Conservation (phyloP, 2,113 vertebrate species). For the Alces alces region DNA sequence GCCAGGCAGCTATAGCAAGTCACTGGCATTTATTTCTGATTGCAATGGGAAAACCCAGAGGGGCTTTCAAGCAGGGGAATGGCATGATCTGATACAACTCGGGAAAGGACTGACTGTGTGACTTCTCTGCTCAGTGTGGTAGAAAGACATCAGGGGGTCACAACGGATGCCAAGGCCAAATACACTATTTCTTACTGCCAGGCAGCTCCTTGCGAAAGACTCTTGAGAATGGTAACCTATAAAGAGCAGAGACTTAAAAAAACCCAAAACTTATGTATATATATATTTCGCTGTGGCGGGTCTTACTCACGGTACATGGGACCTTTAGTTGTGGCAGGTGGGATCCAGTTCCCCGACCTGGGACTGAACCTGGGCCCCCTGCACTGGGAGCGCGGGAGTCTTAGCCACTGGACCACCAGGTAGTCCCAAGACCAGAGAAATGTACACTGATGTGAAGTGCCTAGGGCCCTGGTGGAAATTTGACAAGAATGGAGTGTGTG, state of each 20-base stretch:
- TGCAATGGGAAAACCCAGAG: background rate
- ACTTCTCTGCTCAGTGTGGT: background rate
- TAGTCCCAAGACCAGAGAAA: background rate
- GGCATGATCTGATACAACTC: accelerated
- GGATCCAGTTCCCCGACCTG: background rate
- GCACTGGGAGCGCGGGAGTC: background rate
- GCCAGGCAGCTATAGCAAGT: background rate
- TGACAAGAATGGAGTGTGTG: background rate
- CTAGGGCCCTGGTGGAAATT: background rate
- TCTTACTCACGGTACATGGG: background rate
- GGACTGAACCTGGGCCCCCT: no score
- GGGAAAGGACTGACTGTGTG: background rate
- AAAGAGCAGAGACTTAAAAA: background rate
- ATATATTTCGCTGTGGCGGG: background rate
- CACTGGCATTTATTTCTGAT: background rate
- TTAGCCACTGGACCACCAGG: background rate
- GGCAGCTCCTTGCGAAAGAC: background rate
- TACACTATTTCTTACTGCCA: background rate
- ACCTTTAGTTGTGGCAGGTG: background rate
- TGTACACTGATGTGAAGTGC: background rate
- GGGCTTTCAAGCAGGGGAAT: background rate
- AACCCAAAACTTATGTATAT: background rate
- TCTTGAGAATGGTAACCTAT: background rate
- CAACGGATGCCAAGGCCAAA: background rate
- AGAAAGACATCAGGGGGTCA: background rate